phyloP scores from a whole-genome alignment of 2,113 vertebrate genomes.

The Lucifuga dentata region DNA sequence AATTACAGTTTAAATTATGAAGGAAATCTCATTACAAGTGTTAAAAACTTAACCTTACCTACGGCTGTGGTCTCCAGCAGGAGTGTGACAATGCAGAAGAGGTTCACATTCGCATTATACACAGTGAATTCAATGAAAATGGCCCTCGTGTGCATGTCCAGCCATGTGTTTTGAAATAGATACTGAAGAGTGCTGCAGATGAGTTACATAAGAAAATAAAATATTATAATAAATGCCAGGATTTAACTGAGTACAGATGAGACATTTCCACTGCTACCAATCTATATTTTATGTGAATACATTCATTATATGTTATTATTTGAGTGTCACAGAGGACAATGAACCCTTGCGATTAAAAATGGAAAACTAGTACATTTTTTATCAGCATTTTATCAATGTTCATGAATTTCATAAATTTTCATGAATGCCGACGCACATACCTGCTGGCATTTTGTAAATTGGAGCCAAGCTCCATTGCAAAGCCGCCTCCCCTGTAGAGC shows the following conservation, averaged over 20 bases:
- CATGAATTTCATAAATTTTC: too few relatives aligned
- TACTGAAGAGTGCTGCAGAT: slow-evolving; percentile 85
- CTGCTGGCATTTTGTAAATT: slow-evolving; percentile 82
- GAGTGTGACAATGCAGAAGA: slow-evolving; percentile 90
- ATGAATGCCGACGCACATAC: slow-evolving; percentile 45
- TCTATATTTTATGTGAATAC: too few relatives aligned
- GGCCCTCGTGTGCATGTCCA: slow-evolving; percentile 88
- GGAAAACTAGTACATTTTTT: too few relatives aligned
- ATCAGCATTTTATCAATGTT: too few relatives aligned
- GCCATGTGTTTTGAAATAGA: slow-evolving; percentile 87
- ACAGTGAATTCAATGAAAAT: slow-evolving; percentile 93
- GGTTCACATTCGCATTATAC: slow-evolving; percentile 94
- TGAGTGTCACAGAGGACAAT: too few relatives aligned
- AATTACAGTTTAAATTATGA: too few relatives aligned
- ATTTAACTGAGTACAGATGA: too few relatives aligned
- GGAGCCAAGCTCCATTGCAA: slow-evolving; percentile 85
- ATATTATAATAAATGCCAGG: too few relatives aligned
- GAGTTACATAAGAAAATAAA: neutral
- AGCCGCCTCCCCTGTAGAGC: slow-evolving; percentile 90
- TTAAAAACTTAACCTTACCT: slow-evolving; percentile 76
- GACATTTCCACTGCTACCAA: too few relatives aligned
- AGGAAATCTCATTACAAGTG: too few relatives aligned
- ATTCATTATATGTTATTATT: too few relatives aligned
- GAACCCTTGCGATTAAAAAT: too few relatives aligned
- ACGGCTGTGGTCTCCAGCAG: slow-evolving; percentile 88